Base-by-base conservation (phyloP, 2,888 invertebrate species). In the Halictus quadricinctus region DNA sequence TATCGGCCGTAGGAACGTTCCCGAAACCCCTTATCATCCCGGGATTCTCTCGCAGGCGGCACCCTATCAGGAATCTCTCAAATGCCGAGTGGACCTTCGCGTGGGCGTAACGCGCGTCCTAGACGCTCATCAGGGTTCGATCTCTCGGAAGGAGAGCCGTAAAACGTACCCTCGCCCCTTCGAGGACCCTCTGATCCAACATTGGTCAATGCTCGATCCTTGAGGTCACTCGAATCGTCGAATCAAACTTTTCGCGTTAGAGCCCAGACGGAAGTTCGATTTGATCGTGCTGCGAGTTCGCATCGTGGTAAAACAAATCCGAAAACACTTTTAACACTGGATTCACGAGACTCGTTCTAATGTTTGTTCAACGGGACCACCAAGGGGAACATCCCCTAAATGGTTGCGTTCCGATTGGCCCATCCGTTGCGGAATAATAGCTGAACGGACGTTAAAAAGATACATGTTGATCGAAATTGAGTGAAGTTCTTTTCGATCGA, bases 81-180 rank as follows among this genome's bases (percentile, higher is more conserved):
- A 80, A 78, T 78, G 43, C 72, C 50, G 72, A 72, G 75, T 50
- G 66, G 75, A 78, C 73, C 60, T 76, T 72, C 58, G 66, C 66
- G 77, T 76, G 69, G 79, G 50, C 72, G 83, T 76, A 83, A 83
- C 73, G 50, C 76, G 72, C 79, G 58, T 79, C 79, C 48, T 21
- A 43, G 46, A 18, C n/a, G 60, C 70, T 80, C 70, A 54, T 80
- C 80, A 75, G 48, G 66, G 60, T 76, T 72, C 74, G 84, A 84
- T 84, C 80, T 76, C 50, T 70, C 25, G 41, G 48, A 70, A 74
- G 7, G 54, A 21, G 43, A 13, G 58, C 84, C 85, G 80, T 80
- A 84, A 84, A 83, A 79, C 13, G 66, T 48, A 36, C 85, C 76
- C 78, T 70, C 79, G 76, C 64, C 60, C 29, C 58, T 10, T 50